Conservation (phyloP, 1,140 invertebrate species). For the Drosophila melanogaster region Release_6_plus_ISO1_MT NC_004354.4:21307501-21308000, state of each 20-base stretch:
- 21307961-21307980: neutral
- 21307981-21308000: no score
- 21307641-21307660: no score
- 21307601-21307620: neutral
- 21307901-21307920: conserved; percentile 76
- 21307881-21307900: conserved; percentile 70
- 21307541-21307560: no score
- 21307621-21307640: no score
- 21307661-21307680: neutral
- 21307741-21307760: conserved; percentile 23
- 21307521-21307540: no score
- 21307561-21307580: no score
- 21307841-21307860: conserved; percentile 72
- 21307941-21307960: neutral
- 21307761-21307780: conserved; percentile 47
- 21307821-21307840: conserved; percentile 71
- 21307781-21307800: conserved; percentile 52
- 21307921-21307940: conserved; percentile 48
- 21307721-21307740: conserved; percentile 1
- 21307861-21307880: conserved; percentile 71
- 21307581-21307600: no score
- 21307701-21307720: neutral
- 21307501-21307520: conserved; percentile 12
- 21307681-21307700: neutral
- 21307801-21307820: conserved; percentile 67